phyloP scores from a whole-genome alignment of 2,888 invertebrate genomes.

The Xanthorhoe designata region DNA sequence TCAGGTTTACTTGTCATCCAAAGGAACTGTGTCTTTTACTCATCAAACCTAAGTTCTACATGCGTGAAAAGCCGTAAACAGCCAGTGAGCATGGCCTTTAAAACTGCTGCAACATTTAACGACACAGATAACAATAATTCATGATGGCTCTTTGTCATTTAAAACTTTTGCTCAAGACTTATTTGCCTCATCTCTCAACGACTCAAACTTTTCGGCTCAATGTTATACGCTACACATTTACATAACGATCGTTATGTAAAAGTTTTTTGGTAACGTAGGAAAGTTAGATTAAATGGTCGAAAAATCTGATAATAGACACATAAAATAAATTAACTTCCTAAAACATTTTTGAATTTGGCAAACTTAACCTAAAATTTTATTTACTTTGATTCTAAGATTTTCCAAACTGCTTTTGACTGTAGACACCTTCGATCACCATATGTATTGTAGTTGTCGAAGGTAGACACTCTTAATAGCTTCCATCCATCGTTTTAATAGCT shows the following conservation, averaged over 20 bases:
- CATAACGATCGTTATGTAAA: constrained; percentile 14
- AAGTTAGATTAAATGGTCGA: constrained; percentile 7
- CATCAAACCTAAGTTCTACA: constrained; percentile 5
- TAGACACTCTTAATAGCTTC: constrained; percentile 16
- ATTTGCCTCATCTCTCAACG: constrained; percentile 5
- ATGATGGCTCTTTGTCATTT: constrained; percentile 8
- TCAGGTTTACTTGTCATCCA: constrained; percentile 14
- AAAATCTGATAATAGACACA: not conserved
- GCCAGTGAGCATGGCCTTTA: constrained; percentile 4
- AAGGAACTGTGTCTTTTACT: constrained; percentile 1
- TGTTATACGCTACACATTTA: constrained; percentile 9
- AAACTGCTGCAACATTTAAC: constrained; percentile 4
- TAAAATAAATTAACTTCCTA: not conserved
- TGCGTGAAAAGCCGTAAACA: constrained; percentile 8
- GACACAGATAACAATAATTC: constrained; percentile 1
- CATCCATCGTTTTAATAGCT: constrained; percentile 13
- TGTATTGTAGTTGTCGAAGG: too few species aligned
- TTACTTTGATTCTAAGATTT: not conserved
- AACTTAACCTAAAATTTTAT: not conserved
- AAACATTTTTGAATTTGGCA: not conserved
- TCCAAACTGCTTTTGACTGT: not conserved
- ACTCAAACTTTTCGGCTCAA: constrained; percentile 21
- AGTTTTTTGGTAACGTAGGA: constrained; percentile 3
- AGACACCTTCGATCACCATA: too few species aligned
- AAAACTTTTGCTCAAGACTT: constrained; percentile 11